Percentiles rank a stretch among this genome's conserved stretches.
Conservation (phyloP, 2,113 vertebrate genomes). For the Rhea pennata region DNA sequence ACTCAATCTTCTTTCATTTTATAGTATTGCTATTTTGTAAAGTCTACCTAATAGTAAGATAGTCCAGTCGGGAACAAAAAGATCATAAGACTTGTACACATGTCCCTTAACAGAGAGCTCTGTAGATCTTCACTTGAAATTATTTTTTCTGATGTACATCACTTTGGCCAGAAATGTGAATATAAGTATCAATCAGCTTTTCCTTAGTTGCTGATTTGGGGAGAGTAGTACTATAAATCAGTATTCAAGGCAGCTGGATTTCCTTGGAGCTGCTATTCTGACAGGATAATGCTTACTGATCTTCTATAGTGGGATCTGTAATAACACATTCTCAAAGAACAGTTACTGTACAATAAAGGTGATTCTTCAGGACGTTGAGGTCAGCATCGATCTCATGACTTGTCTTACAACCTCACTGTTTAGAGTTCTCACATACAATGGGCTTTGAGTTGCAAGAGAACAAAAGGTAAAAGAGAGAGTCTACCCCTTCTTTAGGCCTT, state of each 20-base stretch:
- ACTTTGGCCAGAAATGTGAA: not conserved
- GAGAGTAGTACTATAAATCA: slow-evolving; percentile 14
- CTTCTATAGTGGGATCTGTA: not conserved
- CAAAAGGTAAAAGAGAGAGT: not conserved
- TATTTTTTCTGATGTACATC: not conserved
- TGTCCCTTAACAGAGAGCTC: not conserved
- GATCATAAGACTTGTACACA: not conserved
- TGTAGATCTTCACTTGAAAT: not conserved
- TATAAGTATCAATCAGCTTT: not conserved
- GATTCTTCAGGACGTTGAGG: slow-evolving; percentile 34
- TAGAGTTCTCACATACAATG: not conserved
- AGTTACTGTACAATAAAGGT: slow-evolving; percentile 36
- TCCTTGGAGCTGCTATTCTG: slow-evolving; percentile 55
- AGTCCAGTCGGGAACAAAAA: not conserved
- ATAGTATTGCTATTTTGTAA: not conserved
- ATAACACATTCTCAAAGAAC: slow-evolving; percentile 42
- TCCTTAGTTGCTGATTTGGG: slow-evolving; percentile 34
- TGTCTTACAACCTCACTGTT: not conserved
- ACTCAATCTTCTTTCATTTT: not conserved
- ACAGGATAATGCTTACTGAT: slow-evolving; percentile 61
- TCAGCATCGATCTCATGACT: slow-evolving; percentile 39
- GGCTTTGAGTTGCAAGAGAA: not conserved
- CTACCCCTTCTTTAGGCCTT: not conserved
- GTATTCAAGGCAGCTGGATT: slow-evolving; percentile 57
- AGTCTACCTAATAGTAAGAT: not conserved